Evolutionary conservation across 2,113 vertebrate species (phyloP).

Genomic region (Tautogolabrus adspersus): DNA sequence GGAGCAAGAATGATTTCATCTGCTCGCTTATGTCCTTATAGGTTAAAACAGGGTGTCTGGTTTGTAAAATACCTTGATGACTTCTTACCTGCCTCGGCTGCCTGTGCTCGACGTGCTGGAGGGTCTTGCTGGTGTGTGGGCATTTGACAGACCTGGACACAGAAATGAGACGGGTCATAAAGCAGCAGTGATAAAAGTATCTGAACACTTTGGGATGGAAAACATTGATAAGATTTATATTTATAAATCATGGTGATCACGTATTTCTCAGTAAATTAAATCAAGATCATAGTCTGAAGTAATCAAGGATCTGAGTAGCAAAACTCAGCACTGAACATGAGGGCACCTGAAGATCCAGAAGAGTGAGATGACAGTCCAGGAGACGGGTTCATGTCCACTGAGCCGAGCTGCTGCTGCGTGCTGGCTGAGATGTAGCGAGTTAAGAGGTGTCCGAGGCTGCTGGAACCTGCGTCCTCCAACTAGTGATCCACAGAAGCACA

Average conservation of each 20-base stretch:
- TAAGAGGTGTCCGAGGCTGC: constrained; percentile 91
- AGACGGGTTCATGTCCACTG: constrained; percentile 92
- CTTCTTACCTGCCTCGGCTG: constrained; percentile 94
- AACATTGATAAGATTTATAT: too few relatives aligned
- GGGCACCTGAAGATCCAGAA: constrained; percentile 94
- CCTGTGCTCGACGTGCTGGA: constrained; percentile 98
- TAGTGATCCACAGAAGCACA: constrained; percentile 66
- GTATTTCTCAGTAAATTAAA: too few relatives aligned
- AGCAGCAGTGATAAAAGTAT: not conserved
- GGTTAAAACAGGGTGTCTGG: too few relatives aligned
- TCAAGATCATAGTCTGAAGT: not conserved
- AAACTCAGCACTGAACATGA: not conserved
- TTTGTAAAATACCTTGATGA: not conserved
- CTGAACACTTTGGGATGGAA: not conserved
- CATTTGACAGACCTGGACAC: constrained; percentile 91
- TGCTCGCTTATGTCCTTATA: too few relatives aligned
- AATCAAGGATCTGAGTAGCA: not conserved
- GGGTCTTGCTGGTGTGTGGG: constrained; percentile 94
- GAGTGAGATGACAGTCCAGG: constrained; percentile 95
- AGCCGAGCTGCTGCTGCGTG: constrained; percentile 87
- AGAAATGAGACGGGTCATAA: constrained; percentile 1
- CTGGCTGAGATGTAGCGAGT: constrained; percentile 94
- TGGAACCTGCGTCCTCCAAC: constrained; percentile 98
- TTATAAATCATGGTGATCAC: too few relatives aligned
- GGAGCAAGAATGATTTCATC: too few relatives aligned